Evolutionary conservation across 2,797 vertebrate genomes (phyloP).

Genomic region (Argya squamiceps): DNA sequence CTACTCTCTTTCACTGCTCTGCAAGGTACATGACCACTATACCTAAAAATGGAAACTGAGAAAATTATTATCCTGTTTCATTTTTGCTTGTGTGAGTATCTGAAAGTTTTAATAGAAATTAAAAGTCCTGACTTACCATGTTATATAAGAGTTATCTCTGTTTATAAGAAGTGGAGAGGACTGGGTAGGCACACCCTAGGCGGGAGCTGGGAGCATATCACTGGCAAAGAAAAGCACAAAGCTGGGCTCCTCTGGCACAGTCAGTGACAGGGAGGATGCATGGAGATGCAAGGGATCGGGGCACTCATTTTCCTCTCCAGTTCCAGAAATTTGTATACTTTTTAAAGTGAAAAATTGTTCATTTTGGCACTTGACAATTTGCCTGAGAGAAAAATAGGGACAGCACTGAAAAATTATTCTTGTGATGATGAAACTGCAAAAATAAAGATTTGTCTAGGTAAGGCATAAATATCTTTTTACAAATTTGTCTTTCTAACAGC

Average conservation of each 20-base stretch:
- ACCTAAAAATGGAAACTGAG: not conserved
- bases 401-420: not conserved
- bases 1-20: not conserved
- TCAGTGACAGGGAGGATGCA: accelerated
- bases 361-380: not conserved
- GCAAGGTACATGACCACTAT: not conserved
- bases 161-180: not conserved
- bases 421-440: not conserved
- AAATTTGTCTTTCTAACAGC: not conserved
- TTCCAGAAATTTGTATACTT: not conserved
- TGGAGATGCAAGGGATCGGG: not conserved
- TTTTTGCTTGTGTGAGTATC: not conserved
- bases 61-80: not conserved
- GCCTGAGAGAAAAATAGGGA: not conserved
- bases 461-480: not conserved
- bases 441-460: not conserved
- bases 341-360: not conserved
- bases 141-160: not conserved
- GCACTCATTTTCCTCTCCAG: not conserved
- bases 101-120: not conserved
- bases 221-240: not conserved
- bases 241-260: not conserved
- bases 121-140: not conserved
- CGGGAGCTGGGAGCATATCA: not conserved
- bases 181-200: not conserved